A percentile compares a stretch with the other conserved stretches of the same genome.
Evolutionary conservation across 2,888 invertebrate species (phyloP).

Genomic region (Ormyrus pomaceus): DNA sequence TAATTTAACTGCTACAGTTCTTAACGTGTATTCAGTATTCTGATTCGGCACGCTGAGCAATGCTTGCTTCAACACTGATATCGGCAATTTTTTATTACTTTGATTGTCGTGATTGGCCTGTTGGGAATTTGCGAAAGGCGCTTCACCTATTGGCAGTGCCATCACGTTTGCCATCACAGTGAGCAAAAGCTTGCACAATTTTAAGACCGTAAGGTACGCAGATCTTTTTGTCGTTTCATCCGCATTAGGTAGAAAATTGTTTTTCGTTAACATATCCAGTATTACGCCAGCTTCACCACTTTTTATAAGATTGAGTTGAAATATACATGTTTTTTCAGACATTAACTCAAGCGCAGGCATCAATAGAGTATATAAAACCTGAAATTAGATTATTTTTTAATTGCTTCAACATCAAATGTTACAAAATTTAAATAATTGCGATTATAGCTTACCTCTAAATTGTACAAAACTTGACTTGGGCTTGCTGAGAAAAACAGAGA

Average conservation of each 20-base stretch:
- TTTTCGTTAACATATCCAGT: conserved; percentile 89
- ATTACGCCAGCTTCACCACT: conserved; percentile 83
- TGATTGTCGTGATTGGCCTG: conserved; percentile 72
- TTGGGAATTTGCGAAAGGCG: conserved; percentile 76
- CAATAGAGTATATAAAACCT: conserved; percentile 91
- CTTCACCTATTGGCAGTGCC: conserved; percentile 79
- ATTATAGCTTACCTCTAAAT: conserved; percentile 79
- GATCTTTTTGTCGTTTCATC: conserved; percentile 88
- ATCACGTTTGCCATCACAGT: conserved; percentile 90
- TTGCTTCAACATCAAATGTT: conserved; percentile 49
- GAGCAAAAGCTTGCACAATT: conserved; percentile 91
- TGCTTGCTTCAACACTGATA: conserved; percentile 85
- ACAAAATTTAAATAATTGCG: conserved; percentile 25
- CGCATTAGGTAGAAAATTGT: conserved; percentile 88
- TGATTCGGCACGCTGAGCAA: conserved; percentile 90
- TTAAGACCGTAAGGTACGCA: conserved; percentile 91
- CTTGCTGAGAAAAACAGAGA: conserved; percentile 83
- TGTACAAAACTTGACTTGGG: conserved; percentile 86
- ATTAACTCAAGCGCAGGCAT: conserved; percentile 93
- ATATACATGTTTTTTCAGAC: conserved; percentile 84
- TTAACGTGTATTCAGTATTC: conserved; percentile 88
- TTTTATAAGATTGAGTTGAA: conserved; percentile 83
- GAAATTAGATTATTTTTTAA: conserved; percentile 55
- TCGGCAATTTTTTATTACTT: conserved; percentile 74
- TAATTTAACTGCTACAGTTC: conserved; percentile 89